A percentile compares a stretch with the other conserved stretches of the same genome.
Conservation (phyloP, 2,797 vertebrate genomes). For the Micromesistius poutassou region DNA sequence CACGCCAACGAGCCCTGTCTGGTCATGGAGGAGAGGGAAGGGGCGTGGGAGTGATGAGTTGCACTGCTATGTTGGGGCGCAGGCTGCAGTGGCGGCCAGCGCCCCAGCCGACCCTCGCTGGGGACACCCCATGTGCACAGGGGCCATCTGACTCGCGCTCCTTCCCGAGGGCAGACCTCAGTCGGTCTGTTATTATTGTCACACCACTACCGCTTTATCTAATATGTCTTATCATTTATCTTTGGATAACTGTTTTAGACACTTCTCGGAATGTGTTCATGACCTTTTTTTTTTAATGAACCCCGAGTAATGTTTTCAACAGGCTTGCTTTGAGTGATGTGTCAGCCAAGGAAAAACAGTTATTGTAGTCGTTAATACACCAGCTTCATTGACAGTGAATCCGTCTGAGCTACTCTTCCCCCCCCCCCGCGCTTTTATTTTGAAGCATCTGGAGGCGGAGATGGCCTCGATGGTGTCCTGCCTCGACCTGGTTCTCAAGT, state of each 20-base stretch:
- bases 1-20: background rate
- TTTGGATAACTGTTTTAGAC: background rate
- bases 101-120: constrained; percentile 60
- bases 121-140: constrained; percentile 82
- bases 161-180: background rate
- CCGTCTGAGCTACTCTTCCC: background rate
- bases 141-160: constrained; percentile 75
- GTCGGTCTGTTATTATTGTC: background rate
- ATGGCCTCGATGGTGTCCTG: constrained; percentile 81
- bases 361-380: background rate
- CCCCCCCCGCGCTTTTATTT: background rate
- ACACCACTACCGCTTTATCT: background rate
- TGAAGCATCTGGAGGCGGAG: constrained; percentile 81
- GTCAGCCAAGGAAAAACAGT: background rate
- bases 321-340: background rate
- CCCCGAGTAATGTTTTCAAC: background rate
- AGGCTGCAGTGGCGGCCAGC: constrained; percentile 51
- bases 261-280: background rate
- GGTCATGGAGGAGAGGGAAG: background rate
- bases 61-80: constrained; percentile 53
- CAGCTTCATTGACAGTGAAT: background rate
- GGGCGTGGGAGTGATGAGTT: constrained; percentile 66
- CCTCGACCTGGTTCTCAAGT: constrained; percentile 85
- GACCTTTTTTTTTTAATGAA: background rate
- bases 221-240: background rate